Evolutionary conservation across 2,888 invertebrate species (phyloP).

Genomic region (Xylophagus ater): DNA sequence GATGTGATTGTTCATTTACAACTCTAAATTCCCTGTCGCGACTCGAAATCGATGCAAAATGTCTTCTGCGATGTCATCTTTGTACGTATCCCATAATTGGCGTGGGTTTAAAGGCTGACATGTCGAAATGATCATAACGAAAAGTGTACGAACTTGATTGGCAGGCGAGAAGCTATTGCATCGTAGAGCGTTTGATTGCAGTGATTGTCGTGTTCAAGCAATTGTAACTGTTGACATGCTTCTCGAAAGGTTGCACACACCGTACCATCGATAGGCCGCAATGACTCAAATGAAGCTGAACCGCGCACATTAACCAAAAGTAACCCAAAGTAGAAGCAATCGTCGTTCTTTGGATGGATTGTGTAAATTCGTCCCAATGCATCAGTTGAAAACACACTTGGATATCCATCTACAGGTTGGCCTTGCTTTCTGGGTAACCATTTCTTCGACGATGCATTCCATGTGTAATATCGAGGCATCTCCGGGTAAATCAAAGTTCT

Average conservation of each 20-base stretch:
- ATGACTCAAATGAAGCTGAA: too few relatives aligned
- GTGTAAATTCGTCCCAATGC: constrained; percentile 24
- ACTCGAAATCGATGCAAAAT: too few relatives aligned
- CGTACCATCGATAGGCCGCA: constrained; percentile 8
- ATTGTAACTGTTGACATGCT: constrained; percentile 5
- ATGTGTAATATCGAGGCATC: constrained; percentile 24
- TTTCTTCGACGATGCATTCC: constrained; percentile 23
- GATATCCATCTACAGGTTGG: constrained; percentile 18
- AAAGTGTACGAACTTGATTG: constrained; percentile 11
- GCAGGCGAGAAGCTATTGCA: constrained; percentile 12
- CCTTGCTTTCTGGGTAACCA: constrained; percentile 23
- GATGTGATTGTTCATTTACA: too few relatives aligned
- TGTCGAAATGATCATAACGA: too few relatives aligned
- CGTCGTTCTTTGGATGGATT: too few relatives aligned
- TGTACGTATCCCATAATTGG: too few relatives aligned
- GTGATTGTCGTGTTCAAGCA: constrained; percentile 2
- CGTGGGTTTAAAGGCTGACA: too few relatives aligned
- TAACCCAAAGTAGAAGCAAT: too few relatives aligned
- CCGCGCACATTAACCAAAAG: too few relatives aligned
- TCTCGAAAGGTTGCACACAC: constrained; percentile 7
- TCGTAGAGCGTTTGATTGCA: constrained; percentile 4
- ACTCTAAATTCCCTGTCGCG: too few relatives aligned
- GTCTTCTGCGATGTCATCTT: too few relatives aligned
- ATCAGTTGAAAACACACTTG: constrained; percentile 22
- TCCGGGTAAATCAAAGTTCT: constrained; percentile 24